phyloP scores from a whole-genome alignment of 53 echinoderm and acorn worm species.

The Holothuria leucospilota region DNA sequence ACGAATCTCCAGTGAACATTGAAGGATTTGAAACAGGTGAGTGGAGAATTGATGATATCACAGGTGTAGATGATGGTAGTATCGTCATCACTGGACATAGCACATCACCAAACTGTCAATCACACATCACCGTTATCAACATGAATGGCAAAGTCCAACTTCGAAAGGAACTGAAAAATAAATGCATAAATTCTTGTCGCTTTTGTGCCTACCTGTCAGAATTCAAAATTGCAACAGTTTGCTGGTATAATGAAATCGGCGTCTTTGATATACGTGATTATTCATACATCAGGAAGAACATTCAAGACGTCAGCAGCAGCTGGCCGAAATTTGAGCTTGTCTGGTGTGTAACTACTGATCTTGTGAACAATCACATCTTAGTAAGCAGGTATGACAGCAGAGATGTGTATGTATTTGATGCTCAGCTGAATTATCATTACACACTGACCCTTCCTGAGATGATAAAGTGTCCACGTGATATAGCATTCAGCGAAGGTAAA shows the following conservation, averaged over 20 bases:
- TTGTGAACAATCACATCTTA: not conserved
- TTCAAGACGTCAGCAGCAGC: not conserved
- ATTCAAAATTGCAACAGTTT: not conserved
- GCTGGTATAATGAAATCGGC: not conserved
- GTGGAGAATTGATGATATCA: not conserved
- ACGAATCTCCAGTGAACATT: not conserved
- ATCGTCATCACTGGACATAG: constrained; percentile 10
- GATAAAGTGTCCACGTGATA: constrained; percentile 8
- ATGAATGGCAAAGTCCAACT: not conserved
- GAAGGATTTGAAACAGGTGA: not conserved
- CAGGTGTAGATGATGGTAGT: not conserved
- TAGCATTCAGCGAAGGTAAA: not conserved
- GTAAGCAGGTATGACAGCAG: not conserved
- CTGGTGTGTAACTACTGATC: constrained; percentile 7
- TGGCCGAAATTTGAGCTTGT: constrained; percentile 1
- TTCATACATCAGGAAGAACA: not conserved
- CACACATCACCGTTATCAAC: constrained; percentile 4
- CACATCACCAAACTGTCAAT: not conserved
- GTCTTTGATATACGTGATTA: not conserved
- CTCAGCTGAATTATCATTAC: not conserved
- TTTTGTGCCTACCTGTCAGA: not conserved
- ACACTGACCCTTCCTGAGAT: not conserved
- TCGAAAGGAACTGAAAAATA: not conserved
- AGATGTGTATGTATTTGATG: constrained; percentile 23
- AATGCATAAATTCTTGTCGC: not conserved